Evolutionary conservation across 2,797 vertebrate genomes (phyloP), one percentile per base, ranked within the genome.

Genomic region (Pristis pectinata): DNA sequence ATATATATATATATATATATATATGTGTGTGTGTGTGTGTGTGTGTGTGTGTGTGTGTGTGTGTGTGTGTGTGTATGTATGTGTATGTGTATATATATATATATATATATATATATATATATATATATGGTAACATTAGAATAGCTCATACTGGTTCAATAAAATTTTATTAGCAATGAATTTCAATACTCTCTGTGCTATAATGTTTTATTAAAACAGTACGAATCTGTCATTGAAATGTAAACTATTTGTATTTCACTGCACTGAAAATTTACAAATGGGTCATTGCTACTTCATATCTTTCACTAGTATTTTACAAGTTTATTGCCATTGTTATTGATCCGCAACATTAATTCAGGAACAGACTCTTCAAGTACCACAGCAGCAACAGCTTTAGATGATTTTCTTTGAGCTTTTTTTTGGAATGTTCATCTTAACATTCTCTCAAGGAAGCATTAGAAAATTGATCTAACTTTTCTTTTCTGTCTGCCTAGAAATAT

Each of bases 141-240:
- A 93, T 72, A 49, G 5, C 22, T 93, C 17, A 70, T 72, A 93
- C 91, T 30, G 30, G 30, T 37, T 56, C 85, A 89, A 41, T 93
- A 93, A 93, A 67, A 93, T 72, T 93, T 93, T 72, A 93, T 24
- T 70, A 44, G 91, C 64, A 93, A 72, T 93, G 41, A 93, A 93
- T 72, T 72, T 70, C 37, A 93, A 44, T 72, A 37, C 24, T 27
- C n/a, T 27, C 91, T 27, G 15, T 19, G 17, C 5, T 5, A 70
- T 93, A 70, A 70, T 37, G 15, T 89, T 93, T 49, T 93, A 93
- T 72, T 93, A 64, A 93, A 72, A 93, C 93, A 22, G 37, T 93
- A 72, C 49, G 34, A 27, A 49, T 34, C 64, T 93, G 91, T 70
- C 64, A 44, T 44, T 3, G 67, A 72, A 72, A 93, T 93, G 67